A percentile compares a stretch with the other conserved stretches of the same genome.
phyloP scores from a whole-genome alignment of 2,888 invertebrate genomes.

The Scaptomyza caliginosa region DNA sequence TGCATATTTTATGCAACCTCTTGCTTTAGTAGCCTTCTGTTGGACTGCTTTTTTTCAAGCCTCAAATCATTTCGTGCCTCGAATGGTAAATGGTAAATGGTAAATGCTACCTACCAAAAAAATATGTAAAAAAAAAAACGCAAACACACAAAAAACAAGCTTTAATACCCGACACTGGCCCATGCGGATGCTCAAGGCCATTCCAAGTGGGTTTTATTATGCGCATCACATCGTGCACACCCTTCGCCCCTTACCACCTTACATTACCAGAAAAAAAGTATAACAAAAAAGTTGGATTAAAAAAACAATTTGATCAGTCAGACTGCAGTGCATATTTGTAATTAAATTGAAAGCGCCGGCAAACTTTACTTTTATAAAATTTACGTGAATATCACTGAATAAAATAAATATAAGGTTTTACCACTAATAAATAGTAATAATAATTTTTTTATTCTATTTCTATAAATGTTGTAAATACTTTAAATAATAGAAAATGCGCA shows the following conservation, averaged over 20 bases:
- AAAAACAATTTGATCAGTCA: slow-evolving; percentile 5
- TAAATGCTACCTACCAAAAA: slow-evolving; percentile 5
- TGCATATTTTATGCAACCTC: slow-evolving; percentile 52
- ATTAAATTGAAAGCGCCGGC: slow-evolving; percentile 14
- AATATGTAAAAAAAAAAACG: not conserved
- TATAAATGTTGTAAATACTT: too few species aligned
- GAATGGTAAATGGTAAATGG: slow-evolving; percentile 25
- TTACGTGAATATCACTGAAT: not conserved
- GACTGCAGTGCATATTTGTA: slow-evolving; percentile 13
- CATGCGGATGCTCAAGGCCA: slow-evolving; percentile 35
- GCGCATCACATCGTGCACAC: slow-evolving; percentile 27
- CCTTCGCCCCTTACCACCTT: not conserved
- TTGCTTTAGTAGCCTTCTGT: slow-evolving; percentile 34
- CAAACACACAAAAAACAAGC: not conserved
- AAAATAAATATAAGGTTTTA: too few species aligned
- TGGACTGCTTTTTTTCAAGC: slow-evolving; percentile 38
- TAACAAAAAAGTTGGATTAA: not conserved
- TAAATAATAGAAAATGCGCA: too few species aligned
- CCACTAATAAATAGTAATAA: too few species aligned
- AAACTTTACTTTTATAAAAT: too few species aligned
- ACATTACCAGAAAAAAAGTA: not conserved
- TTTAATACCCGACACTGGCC: slow-evolving; percentile 8
- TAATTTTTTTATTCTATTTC: too few species aligned
- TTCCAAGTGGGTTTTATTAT: slow-evolving; percentile 40
- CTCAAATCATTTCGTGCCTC: slow-evolving; percentile 25